These are phyloP conservation scores for Quadroppia sp. DNA, from an alignment of 2,888 invertebrate species.

Conservation along the genomic window DNA sequence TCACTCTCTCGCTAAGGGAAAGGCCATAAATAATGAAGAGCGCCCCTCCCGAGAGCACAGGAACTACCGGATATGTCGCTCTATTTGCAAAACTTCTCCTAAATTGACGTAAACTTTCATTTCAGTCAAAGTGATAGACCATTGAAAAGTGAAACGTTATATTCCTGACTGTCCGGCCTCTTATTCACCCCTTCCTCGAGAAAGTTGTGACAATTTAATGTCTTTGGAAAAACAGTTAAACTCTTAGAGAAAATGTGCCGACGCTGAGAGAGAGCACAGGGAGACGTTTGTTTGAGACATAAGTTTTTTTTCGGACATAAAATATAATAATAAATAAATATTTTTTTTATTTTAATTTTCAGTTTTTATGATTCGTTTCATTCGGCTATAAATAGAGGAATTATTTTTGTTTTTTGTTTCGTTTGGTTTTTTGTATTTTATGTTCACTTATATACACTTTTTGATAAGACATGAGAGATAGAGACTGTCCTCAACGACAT, in stretches of 20 bases:
- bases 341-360: not conserved
- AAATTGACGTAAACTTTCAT: constrained; percentile 19
- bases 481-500: too few relatives aligned
- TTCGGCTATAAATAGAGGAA: not conserved
- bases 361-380: not conserved
- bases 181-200: not conserved
- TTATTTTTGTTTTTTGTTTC: not conserved
- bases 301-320: too few relatives aligned
- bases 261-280: too few relatives aligned
- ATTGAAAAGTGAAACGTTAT: not conserved
- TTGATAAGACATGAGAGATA: not conserved
- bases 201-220: too few relatives aligned
- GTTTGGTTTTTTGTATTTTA: not conserved
- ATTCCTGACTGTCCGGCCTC: not conserved
- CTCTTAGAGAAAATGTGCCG: too few relatives aligned
- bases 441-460: not conserved
- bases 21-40: constrained; percentile 30
- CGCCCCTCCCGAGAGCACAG: too few relatives aligned
- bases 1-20: too few relatives aligned
- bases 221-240: too few relatives aligned
- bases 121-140: not conserved
- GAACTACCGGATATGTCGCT: constrained; percentile 29
- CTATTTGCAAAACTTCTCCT: constrained; percentile 10
- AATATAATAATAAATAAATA: not conserved
- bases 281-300: too few relatives aligned